phyloP scores from a whole-genome alignment of 2,888 invertebrate species.

The Mythimna loreyi region DNA sequence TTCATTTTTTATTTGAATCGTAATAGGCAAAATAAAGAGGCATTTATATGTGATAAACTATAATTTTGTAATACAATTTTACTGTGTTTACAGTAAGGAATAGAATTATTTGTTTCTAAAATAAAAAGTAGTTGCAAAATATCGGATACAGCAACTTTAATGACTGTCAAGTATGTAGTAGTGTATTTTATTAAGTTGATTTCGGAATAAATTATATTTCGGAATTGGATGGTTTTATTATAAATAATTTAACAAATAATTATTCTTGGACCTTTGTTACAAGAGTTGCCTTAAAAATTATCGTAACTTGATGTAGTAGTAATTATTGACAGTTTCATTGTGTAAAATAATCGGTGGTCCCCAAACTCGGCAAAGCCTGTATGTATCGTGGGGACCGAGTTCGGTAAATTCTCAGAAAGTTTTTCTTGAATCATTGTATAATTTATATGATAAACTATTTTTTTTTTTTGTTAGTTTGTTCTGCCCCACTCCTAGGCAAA shows the following conservation, averaged over 20 bases:
- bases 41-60: conserved; percentile 23
- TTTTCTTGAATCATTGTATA: not conserved
- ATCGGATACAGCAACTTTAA: conserved; percentile 14
- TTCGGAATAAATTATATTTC: conserved; percentile 36
- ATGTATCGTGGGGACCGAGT: too few species aligned
- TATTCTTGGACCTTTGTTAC: too few species aligned
- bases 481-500: too few species aligned
- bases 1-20: conserved; percentile 5
- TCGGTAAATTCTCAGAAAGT: too few species aligned
- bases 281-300: too few species aligned
- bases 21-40: conserved; percentile 14
- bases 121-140: conserved; percentile 21
- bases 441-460: too few species aligned
- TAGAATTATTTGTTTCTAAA: conserved; percentile 13
- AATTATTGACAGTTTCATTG: too few species aligned
- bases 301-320: too few species aligned
- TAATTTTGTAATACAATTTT: conserved; percentile 16
- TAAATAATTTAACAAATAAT: not conserved
- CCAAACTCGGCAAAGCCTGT: too few species aligned
- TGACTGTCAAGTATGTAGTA: conserved; percentile 19
- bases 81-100: conserved; percentile 3
- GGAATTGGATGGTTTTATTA: conserved; percentile 16
- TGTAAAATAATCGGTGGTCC: too few species aligned
- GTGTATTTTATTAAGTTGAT: conserved; percentile 1
- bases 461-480: too few species aligned